Evolutionary conservation across 2,888 invertebrate genomes (phyloP).

Genomic region (Pteria penguin): DNA sequence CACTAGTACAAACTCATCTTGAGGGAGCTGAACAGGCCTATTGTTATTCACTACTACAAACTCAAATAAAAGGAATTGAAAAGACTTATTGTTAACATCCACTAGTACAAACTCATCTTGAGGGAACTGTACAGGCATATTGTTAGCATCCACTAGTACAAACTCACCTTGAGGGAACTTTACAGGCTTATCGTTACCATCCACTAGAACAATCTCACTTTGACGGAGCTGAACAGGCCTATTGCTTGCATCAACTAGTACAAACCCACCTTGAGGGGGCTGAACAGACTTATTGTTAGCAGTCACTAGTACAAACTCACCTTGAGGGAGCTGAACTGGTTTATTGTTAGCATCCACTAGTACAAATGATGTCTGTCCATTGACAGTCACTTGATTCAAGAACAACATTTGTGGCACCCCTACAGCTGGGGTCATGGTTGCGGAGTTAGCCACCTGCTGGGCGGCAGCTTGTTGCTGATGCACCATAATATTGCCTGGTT

Average conservation of each 20-base stretch:
- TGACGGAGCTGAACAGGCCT: neutral
- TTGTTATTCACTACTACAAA: no score
- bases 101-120: no score
- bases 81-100: no score
- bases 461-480: slow-evolving; percentile 15
- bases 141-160: neutral
- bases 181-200: neutral
- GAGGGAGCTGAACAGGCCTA: neutral
- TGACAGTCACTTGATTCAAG: slow-evolving; percentile 72
- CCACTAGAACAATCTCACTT: neutral
- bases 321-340: slow-evolving; percentile 74
- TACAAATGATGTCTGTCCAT: slow-evolving; percentile 74
- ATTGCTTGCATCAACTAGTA: neutral
- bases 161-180: neutral
- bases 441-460: slow-evolving; percentile 22
- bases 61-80: no score
- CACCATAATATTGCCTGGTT: slow-evolving; percentile 29
- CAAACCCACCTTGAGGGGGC: no score
- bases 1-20: neutral
- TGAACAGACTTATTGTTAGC: neutral
- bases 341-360: slow-evolving; percentile 75
- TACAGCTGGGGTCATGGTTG: slow-evolving; percentile 38
- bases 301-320: no score
- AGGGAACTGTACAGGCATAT: no score
- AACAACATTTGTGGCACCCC: slow-evolving; percentile 75